Conservation (phyloP, 2,888 invertebrate genomes). For the Parelbella ahira region DNA sequence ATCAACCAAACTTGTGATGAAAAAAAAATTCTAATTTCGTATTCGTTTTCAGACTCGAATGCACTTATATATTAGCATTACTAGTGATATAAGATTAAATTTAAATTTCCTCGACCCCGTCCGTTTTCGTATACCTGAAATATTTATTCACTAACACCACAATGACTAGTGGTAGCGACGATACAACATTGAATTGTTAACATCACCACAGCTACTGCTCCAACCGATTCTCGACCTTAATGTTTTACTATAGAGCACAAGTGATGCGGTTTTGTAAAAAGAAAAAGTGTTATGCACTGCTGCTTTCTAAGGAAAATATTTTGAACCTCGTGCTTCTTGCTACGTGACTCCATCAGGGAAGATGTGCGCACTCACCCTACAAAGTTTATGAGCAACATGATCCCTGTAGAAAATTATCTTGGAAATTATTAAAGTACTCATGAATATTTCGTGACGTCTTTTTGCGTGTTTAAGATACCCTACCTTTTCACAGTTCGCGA, state of each 20-base stretch:
- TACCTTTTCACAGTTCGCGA: too few species aligned
- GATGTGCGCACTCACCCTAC: conserved; percentile 22
- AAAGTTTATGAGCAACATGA: conserved; percentile 29
- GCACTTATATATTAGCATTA: too few species aligned
- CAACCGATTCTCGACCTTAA: conserved; percentile 1
- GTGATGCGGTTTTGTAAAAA: neutral
- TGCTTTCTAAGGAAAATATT: conserved; percentile 10
- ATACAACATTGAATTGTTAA: conserved; percentile 6
- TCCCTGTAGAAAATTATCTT: conserved; percentile 22
- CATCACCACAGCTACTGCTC: neutral
- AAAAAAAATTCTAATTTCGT: too few species aligned
- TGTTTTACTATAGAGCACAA: neutral
- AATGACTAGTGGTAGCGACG: conserved; percentile 6
- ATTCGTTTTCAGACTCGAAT: too few species aligned
- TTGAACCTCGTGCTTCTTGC: conserved; percentile 7
- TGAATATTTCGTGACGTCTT: too few species aligned
- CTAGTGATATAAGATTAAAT: too few species aligned
- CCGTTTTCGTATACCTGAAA: neutral
- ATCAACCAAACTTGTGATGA: too few species aligned
- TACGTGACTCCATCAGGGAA: conserved; percentile 22
- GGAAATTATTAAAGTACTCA: too few species aligned
- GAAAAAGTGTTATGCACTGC: neutral
- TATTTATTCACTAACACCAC: conserved; percentile 10
- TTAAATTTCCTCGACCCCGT: too few species aligned
- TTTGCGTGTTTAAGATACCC: too few species aligned